These are phyloP conservation scores for Trichoplusia ni DNA, from an alignment of 1,140 invertebrate genomes.

Conservation along the genomic window DNA sequence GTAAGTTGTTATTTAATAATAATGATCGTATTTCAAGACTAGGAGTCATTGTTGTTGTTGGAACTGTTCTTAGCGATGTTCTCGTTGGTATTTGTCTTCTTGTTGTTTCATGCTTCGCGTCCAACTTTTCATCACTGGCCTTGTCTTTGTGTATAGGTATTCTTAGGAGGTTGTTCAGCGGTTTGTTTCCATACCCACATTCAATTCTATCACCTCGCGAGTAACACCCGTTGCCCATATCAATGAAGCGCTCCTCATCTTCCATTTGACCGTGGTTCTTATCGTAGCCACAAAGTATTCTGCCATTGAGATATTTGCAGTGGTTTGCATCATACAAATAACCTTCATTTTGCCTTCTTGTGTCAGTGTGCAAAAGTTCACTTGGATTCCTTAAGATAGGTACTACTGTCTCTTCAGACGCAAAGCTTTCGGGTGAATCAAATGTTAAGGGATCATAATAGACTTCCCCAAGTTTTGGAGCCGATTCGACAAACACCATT, in stretches of 20 bases:
- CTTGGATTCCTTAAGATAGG: background rate
- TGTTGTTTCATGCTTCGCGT: background rate
- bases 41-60: too few relatives aligned
- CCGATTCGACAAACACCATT: background rate
- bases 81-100: too few relatives aligned
- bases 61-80: too few relatives aligned
- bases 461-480: background rate
- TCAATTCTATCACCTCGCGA: constrained; percentile 60
- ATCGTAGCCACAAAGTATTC: constrained; percentile 66
- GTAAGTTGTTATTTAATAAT: too few relatives aligned
- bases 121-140: background rate
- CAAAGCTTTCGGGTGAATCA: background rate
- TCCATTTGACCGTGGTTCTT: constrained; percentile 53
- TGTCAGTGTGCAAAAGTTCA: background rate
- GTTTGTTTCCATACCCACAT: constrained; percentile 59
- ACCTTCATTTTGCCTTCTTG: constrained; percentile 35
- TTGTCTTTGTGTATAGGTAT: constrained; percentile 9
- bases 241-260: constrained; percentile 28
- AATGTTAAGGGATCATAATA: background rate
- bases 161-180: background rate
- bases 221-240: constrained; percentile 55
- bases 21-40: too few relatives aligned
- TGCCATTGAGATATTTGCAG: constrained; percentile 52
- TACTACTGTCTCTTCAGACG: background rate
- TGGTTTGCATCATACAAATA: constrained; percentile 57